A percentile compares a stretch with the other conserved stretches of the same genome.
Conservation (phyloP, 2,113 vertebrate species). For the Rhadina sibilatrix region DNA sequence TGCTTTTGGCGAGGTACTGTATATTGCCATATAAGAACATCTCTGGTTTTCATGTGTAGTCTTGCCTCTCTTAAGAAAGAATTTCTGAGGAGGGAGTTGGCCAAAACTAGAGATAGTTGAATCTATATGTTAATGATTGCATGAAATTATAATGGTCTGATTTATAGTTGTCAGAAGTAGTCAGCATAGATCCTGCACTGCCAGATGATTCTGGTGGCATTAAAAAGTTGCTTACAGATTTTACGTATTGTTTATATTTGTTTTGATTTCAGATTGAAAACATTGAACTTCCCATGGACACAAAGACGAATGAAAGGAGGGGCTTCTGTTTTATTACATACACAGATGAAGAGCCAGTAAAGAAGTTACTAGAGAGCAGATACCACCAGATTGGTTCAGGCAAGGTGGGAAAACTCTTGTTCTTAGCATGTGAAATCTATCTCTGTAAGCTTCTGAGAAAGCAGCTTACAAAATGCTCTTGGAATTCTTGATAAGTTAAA, state of each 20-base stretch:
- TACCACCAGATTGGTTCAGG: constrained; percentile 89
- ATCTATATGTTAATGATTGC: accelerated
- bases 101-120: neutral
- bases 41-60: neutral
- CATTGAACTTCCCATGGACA: constrained; percentile 89
- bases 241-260: accelerated
- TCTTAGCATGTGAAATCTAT: neutral
- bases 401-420: constrained; percentile 71
- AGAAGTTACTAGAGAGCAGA: constrained; percentile 87
- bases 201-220: neutral
- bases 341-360: constrained; percentile 86
- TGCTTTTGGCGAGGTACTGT: constrained; percentile 81
- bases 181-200: accelerated
- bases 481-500: neutral
- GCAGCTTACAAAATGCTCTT: neutral
- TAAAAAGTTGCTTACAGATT: neutral
- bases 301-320: constrained; percentile 87
- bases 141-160: too few species aligned
- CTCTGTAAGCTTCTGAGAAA: neutral
- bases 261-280: constrained; percentile 82
- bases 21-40: accelerated
- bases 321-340: constrained; percentile 90
- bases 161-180: neutral
- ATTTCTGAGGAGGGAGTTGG: neutral
- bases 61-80: neutral